These are phyloP conservation scores for Dicycla oo DNA, from an alignment of 2,888 invertebrate genomes.

Conservation along the genomic window DNA sequence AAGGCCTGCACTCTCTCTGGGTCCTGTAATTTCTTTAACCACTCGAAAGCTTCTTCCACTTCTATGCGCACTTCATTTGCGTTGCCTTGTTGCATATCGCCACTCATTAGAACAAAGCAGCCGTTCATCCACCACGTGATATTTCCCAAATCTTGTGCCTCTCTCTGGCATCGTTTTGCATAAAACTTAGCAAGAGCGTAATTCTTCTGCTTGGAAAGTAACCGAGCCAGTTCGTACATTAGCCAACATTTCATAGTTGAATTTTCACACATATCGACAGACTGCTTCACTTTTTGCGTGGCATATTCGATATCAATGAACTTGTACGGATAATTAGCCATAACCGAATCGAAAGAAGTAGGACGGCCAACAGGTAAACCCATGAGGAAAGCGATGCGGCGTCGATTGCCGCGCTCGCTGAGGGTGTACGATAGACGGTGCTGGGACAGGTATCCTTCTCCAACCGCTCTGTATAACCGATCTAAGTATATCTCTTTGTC, in stretches of 20 bases:
- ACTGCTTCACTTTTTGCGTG: conserved; percentile 77
- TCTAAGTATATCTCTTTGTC: conserved; percentile 85
- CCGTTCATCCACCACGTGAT: conserved; percentile 87
- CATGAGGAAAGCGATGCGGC: conserved; percentile 87
- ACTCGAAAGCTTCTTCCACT: conserved; percentile 85
- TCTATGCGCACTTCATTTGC: conserved; percentile 85
- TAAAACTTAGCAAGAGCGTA: conserved; percentile 86
- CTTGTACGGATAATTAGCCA: conserved; percentile 86
- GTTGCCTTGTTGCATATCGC: conserved; percentile 88
- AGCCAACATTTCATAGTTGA: conserved; percentile 87
- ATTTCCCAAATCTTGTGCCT: conserved; percentile 81
- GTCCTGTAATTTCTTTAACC: conserved; percentile 83
- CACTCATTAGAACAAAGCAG: conserved; percentile 84
- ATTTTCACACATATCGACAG: conserved; percentile 87
- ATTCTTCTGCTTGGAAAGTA: conserved; percentile 84
- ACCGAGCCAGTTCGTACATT: conserved; percentile 84
- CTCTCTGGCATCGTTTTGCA: conserved; percentile 85
- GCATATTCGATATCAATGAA: conserved; percentile 84
- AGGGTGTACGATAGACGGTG: conserved; percentile 85
- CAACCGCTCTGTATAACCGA: conserved; percentile 83
- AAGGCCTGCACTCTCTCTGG: conserved; percentile 84
- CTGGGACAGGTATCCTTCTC: conserved; percentile 84
- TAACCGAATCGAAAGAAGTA: conserved; percentile 86
- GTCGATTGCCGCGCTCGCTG: conserved; percentile 85
- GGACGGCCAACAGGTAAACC: conserved; percentile 84